Evolutionary conservation across 2,797 vertebrate species (phyloP), one percentile per base, ranked within the genome.

Genomic region (Etheostoma nigrum): DNA sequence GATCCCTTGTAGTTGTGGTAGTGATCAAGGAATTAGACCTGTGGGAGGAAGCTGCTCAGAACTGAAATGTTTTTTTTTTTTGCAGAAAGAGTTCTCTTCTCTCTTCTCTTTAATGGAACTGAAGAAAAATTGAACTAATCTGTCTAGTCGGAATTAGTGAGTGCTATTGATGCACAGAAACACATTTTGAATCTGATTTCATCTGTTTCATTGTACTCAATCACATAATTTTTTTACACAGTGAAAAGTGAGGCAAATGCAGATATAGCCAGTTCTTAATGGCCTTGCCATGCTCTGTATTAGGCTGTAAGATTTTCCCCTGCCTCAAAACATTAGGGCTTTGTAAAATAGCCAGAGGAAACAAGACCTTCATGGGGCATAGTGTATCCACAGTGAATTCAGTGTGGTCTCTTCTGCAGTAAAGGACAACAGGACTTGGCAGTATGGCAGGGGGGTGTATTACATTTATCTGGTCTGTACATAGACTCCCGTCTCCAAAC

Each of bases 361-460:
- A 76, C 61, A 77, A 49, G 55, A 84, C 59, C 81, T 69, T 58
- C 74, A 76, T 77, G 55, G 63, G 27, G 57, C 74, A 64, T 52
- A 71, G 70, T 67, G 53, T 72, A 71, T 86, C 60, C 55, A 67
- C 36, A 51, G 36, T 57, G 54, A 59, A 59, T 60, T 83, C 72
- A 89, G 90, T 92, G 90, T 91, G 89, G 89, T 91, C 90, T 88
- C 54, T 18, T 67, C 79, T 75, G 72, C 68, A 82, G 72, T 52
- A 73, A 77, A 78, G 67, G 74, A 79, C 86, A 83, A 60, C 67
- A 73, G 61, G 55, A 75, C 63, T 82, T 90, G 85, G 84, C 89
- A 81, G 64, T 6, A 48, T 79, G n/a, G 69, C 57, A 44, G 44
- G 23, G 5, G 12, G 53, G 48, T 66, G 19, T 66, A 79, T 88